Base-by-base conservation (phyloP, 2,797 vertebrate species). In the Spinus pinus region DNA sequence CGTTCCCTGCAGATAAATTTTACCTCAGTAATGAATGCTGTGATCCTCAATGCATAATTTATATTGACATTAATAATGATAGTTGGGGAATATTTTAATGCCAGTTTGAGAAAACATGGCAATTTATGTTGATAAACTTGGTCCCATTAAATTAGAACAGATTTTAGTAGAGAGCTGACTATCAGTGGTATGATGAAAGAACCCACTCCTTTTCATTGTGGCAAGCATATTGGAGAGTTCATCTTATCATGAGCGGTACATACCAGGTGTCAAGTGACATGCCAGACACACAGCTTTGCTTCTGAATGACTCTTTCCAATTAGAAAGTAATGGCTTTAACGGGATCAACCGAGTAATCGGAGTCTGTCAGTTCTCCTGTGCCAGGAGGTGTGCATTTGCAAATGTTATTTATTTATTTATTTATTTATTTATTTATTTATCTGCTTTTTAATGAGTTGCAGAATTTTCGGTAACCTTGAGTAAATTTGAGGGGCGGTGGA, bases 31-130 rank as follows among this genome's bases (percentile, higher is more conserved):
- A 83, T 56, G 49, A 88, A 88, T 44, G 61, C 92, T 66, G 79
- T 91, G 88, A 62, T 91, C 75, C 85, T 87, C 58, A 75, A 88
- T 97, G 94, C 93, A 91, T 95, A 93, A 96, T 97, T 97, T 96
- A 93, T 93, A 75, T 60, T 90, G 95, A 94, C 86, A 51, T 96
- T 91, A 93, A 89, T 94, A 90, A 82, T 70, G 88, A 77, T 95
- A 80, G 41, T 42, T 87, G 78, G 69, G 81, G 93, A 80, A 85
- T 67, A 31, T 92, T 97, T 97, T 95, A 79, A 81, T 92, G 78
- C 73, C 54, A 54, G 37, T 92, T 86, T 92, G 95, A 93, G 95
- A 95, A 96, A 96, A 95, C 80, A 62, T 37, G 75, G n/a, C 80
- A 88, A 24, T 94, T 96, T 81, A 77, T 84, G 21, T 81, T 61